Base-by-base conservation (phyloP, 2,797 vertebrate species). In the Orientallactaga sibirica region DNA sequence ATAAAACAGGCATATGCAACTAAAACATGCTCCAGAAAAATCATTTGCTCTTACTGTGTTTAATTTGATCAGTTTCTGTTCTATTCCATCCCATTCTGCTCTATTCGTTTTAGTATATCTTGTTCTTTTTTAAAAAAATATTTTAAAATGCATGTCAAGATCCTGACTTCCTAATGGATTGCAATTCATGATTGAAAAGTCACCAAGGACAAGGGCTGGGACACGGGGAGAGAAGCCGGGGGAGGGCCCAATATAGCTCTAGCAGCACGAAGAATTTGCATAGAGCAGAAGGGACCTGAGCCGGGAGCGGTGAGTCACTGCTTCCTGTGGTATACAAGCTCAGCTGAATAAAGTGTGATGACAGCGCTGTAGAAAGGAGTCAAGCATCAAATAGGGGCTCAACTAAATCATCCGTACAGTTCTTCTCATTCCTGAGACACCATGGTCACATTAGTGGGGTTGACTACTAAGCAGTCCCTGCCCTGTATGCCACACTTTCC, bases 111-210 rank as follows among this genome's bases (percentile, higher is more conserved):
- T 52, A 7, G 58, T 62, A 29, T 55, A 10, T 70, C 61, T 74
- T 76, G 43, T 88, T 92, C 70, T 67, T 27, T 67, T 27, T 48
- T 0, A 58, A 68, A 68, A 68, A 68, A 15, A 29, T 48, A 25
- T 9, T 48, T 64, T 71, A 88, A 76, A 74, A 77, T 37, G 27
- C 7, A 61, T 22, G 7, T 74, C 22, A 58, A 84, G 20, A 58
- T 33, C 5, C 11, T 66, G 37, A 48, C 33, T 76, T 80, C 29
- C 52, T 82, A 70, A 66, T 43, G 48, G 25, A 74, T 80, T 88
- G 33, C 6, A 52, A 67, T 75, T 52, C 41, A 37, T 66, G 73
- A 62, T 55, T 96, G 55, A 78, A 96, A 85, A 81, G 62, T 82
- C 24, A 14, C 3, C 75, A 29, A 74, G 73, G 52, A 11, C 22